phyloP scores from a whole-genome alignment of 2,113 vertebrate species.

The Sturnus vulgaris region DNA sequence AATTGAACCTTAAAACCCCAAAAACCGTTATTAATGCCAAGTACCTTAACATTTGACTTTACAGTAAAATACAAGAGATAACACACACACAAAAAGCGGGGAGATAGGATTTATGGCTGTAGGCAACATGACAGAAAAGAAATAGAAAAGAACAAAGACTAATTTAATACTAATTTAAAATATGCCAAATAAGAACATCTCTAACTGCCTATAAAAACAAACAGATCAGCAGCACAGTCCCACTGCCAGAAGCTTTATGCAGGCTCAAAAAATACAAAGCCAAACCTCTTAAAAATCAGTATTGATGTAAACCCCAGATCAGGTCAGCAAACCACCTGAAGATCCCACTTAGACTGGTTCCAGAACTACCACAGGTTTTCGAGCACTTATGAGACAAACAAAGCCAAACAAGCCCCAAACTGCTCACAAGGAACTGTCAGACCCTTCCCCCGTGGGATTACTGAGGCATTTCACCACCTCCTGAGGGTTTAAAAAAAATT shows the following conservation, averaged over 20 bases:
- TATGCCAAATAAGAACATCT: neutral
- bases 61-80: neutral
- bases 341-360: neutral
- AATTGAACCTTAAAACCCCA: neutral
- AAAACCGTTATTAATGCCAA: neutral
- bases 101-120: neutral
- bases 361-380: rapidly evolving
- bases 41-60: neutral
- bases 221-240: neutral
- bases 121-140: neutral
- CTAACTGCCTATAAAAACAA: neutral
- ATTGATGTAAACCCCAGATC: neutral
- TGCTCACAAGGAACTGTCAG: neutral
- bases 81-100: neutral
- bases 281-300: neutral
- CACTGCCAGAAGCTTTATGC: neutral
- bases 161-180: neutral
- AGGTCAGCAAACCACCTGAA: neutral
- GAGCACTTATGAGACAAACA: rapidly evolving
- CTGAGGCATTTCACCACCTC: neutral
- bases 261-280: neutral
- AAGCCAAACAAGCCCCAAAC: neutral
- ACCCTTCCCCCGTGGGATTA: neutral
- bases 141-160: neutral
- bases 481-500: neutral